phyloP scores from a whole-genome alignment of 2,888 invertebrate species.

The Sthenelais limicola region DNA sequence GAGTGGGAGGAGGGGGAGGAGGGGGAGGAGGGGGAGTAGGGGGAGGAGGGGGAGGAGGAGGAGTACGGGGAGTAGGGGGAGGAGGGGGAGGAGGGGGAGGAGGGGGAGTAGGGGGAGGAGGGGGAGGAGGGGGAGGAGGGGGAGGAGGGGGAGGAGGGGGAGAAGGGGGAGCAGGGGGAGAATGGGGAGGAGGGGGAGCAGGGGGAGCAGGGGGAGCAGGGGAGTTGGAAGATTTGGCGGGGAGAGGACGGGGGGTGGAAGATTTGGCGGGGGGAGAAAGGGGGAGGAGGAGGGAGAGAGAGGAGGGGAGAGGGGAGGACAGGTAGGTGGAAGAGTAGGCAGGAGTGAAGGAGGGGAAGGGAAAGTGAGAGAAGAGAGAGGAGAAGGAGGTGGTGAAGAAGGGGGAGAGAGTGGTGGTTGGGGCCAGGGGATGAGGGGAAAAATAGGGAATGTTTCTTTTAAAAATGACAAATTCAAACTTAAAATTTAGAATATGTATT shows the following conservation, averaged over 20 bases:
- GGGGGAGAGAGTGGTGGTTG: neutral
- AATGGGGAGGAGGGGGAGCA: slow-evolving; percentile 5
- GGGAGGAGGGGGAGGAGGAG: slow-evolving; percentile 38
- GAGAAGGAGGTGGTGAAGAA: neutral
- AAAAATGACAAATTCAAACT: too few species aligned
- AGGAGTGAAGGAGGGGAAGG: slow-evolving; percentile 5
- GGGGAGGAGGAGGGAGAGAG: neutral
- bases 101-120: neutral
- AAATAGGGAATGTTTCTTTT: too few species aligned
- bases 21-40: neutral
- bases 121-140: neutral
- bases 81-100: neutral
- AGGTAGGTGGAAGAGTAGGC: neutral
- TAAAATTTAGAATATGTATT: too few species aligned
- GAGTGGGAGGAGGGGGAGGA: slow-evolving; percentile 3
- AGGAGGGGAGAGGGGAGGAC: neutral
- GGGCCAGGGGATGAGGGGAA: too few species aligned
- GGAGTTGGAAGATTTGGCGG: neutral
- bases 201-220: neutral
- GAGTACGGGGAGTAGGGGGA: neutral
- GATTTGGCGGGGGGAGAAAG: neutral
- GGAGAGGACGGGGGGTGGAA: neutral
- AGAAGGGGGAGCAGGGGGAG: neutral
- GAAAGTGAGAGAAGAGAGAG: neutral
- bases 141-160: slow-evolving; percentile 3